Percentiles rank a stretch among this genome's conserved stretches.
phyloP scores from a whole-genome alignment of 2,113 vertebrate genomes.

The Mormyrus lacerda region DNA sequence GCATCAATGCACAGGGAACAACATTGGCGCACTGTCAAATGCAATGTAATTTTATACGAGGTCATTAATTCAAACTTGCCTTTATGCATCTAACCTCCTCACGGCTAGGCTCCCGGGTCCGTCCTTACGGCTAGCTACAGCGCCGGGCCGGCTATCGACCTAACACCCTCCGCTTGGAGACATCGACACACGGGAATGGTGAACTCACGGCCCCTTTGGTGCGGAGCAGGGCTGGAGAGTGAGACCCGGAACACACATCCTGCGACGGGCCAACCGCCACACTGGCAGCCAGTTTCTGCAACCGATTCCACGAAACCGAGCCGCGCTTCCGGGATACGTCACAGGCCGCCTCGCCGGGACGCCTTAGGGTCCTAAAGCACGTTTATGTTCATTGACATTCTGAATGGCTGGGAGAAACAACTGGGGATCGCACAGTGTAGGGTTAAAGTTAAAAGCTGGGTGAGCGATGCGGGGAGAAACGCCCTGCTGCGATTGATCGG shows the following conservation, averaged over 20 bases:
- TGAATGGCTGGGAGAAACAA: background rate
- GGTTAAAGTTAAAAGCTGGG: conserved; percentile 6
- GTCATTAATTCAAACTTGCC: background rate
- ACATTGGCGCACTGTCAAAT: background rate
- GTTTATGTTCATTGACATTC: background rate
- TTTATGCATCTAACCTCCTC: background rate
- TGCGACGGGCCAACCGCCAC: background rate
- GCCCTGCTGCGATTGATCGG: conserved; percentile 5
- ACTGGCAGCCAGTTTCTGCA: background rate
- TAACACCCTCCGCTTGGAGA: background rate
- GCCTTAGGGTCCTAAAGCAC: background rate
- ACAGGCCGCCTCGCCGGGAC: too few relatives aligned
- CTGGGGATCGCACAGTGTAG: background rate
- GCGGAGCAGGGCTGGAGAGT: background rate
- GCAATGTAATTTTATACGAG: background rate
- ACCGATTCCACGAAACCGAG: background rate
- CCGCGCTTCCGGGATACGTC: conserved; percentile 15
- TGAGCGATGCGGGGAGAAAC: background rate
- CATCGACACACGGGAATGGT: background rate
- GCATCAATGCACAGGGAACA: background rate
- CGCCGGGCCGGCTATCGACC: background rate
- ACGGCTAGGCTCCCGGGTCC: background rate
- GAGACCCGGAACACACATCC: background rate
- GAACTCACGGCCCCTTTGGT: background rate
- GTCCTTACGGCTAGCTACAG: background rate